A percentile compares a stretch with the other conserved stretches of the same genome.
Evolutionary conservation across 2,888 invertebrate species (phyloP).

Genomic region (Blomia tropicalis): DNA sequence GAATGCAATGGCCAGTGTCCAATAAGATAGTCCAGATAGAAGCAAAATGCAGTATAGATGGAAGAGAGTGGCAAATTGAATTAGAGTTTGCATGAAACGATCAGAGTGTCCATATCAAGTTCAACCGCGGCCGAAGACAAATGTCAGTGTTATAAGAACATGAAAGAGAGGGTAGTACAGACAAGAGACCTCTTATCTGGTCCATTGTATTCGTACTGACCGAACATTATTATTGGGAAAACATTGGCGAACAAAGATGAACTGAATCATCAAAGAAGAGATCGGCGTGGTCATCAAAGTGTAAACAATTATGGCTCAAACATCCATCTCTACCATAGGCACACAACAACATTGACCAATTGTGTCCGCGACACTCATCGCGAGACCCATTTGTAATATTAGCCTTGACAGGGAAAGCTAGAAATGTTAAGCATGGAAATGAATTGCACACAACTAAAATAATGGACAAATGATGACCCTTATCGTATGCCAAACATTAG

Average conservation of each 20-base stretch:
- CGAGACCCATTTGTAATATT: conserved; percentile 10
- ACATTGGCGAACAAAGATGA: background rate
- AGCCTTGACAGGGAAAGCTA: background rate
- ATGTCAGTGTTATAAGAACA: no score
- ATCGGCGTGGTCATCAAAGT: conserved; percentile 13
- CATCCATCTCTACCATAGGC: background rate
- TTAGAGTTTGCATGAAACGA: conserved; percentile 15
- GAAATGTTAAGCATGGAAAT: background rate
- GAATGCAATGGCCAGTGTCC: no score
- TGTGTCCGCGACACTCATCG: no score
- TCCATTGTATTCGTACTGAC: no score
- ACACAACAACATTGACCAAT: no score
- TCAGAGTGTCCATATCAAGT: background rate
- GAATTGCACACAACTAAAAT: conserved; percentile 2
- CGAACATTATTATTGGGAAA: background rate
- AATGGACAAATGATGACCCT: conserved; percentile 10
- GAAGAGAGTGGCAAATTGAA: conserved; percentile 9
- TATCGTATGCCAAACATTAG: background rate
- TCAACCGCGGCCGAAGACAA: background rate
- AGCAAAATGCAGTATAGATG: background rate
- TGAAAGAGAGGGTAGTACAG: no score
- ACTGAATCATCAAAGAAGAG: background rate
- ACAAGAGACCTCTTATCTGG: background rate
- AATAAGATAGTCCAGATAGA: background rate
- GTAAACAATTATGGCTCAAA: conserved; percentile 4